Evolutionary conservation across 1,140 invertebrate genomes (phyloP), one percentile per base, ranked within the genome.

Genomic region (Aricia agestis): DNA sequence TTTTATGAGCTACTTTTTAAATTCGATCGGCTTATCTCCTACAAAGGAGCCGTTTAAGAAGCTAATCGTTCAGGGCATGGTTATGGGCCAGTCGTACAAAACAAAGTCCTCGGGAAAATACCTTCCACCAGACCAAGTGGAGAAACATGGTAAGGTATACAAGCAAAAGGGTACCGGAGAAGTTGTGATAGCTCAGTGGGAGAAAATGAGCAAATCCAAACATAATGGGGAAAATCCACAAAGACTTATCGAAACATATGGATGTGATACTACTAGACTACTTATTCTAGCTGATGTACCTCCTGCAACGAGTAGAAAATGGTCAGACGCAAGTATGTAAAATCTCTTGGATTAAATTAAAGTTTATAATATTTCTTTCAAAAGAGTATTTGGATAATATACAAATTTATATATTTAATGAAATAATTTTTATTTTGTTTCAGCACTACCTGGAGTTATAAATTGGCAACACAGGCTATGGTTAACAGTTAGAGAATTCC

Each of bases 121-220:
- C 92, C 82, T 99, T 1, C 92, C 86, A 13, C 85, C 93, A 78
- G 86, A 94, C n/a, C 92, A 98, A 83, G 95, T 98, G 0, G 94
- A 93, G 78, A 91, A 93, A 78, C 74, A 90, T 72, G 93, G 94
- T 77, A 90, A 92, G 72, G 91, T 93, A 71, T 93, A 93, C 41
- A 86, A 94, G 42, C 93, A 95, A 58, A 96, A 94, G 85, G 84
- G 72, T 5, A 95, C 95, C 1, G 93, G 94, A 45, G 90, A 94
- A 71, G 82, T 93, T n/a, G 94, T 99, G 0, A 83, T 92, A 17
- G 93, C 94, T 69, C 87, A 93, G 18, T 99, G 97, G 97, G 98
- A 99, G 85, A 99, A 99, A 94, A 99, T 99, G 99, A 98, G 97
- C 74, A 99, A 99, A 92, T 99, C 98, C 0, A 99, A 99, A 92